Base-by-base conservation (phyloP, 2,113 vertebrate species). In the Silurus meridionalis region DNA sequence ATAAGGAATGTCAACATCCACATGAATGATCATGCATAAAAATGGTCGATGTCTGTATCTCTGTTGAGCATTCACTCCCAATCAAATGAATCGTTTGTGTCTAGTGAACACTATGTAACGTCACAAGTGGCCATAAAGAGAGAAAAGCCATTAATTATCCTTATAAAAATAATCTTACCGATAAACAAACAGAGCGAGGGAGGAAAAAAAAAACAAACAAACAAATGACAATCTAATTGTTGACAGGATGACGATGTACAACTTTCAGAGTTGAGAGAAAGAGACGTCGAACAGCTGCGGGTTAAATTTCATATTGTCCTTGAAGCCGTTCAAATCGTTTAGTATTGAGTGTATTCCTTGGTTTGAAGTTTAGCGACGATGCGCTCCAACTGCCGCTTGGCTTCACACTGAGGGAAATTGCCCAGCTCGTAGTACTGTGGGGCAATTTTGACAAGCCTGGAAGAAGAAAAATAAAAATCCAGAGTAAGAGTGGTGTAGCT, bases 381-480 rank as follows among this genome's bases (percentile, higher is more conserved):
- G 90, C 97, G 96, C 93, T 99, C 97, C 96, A 99, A 94, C 94
- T 99, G 97, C 93, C 97, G 96, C 94, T 98, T 98, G 89, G 97
- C 97, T 95, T 98, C 97, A 78, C 97, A 99, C 94, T 98, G 97
- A 87, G 97, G 97, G 94, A 98, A 99, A 96, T 99, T 99, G 93
- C 97, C 93, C 97, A 99, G 97, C 94, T 98, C 97, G 83, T 99
- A 99, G 95, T 99, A 99, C 92, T 97, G 97, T 88, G 97, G 96
- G 92, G 98, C 96, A 89, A 99, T 96, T 96, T 98, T 97, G 94
- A 98, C 95, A 95, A 99, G 94, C 97, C 98, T 99, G 94, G 90
- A 88, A 63, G n/a, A 58, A 89, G 82, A 83, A 83, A 83, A 87
- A 89, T 64, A n/a, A 61, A 48, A 61, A 46, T 48, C 15, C 14